Evolutionary conservation across 2,113 vertebrate genomes (phyloP), one percentile per base, ranked within the genome.

Genomic region (Myxocyprinus asiaticus): DNA sequence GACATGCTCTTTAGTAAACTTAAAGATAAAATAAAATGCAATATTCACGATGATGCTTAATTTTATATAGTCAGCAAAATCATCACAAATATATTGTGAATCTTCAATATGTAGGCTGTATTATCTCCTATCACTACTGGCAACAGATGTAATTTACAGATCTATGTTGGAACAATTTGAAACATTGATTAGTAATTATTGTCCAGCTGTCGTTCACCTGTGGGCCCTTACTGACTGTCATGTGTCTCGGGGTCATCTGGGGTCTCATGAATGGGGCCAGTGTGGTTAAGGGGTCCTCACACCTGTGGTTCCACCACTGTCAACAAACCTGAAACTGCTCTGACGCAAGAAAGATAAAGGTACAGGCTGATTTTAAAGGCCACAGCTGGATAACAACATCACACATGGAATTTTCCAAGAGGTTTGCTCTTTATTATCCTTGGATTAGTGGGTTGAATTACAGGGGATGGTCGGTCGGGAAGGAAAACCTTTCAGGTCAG

Each of bases 291-390:
- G 7, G 50, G 12, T 7, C 43, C 22, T 14, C 7, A 48, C 84
- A 87, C 79, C 81, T 85, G 86, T 78, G 85, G 42, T 82, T 68
- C 75, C 61, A 7, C 12, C 9, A 47, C 53, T 63, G 47, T 67
- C 47, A 43, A 73, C 43, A 22, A 15, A 62, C 17, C 33, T 15
- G 9, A 70, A 71, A 51, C 51, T 43, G 22, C 78, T 5, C 5
- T 59, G 62, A 67, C 17, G 51, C 51, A 80, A 9, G 56, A 3
- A 7, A 45, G 55, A 58, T 47, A 4, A 42, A 72, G 55, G 69
- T 59, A 72, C 69, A 59, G 53, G 9, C n/a, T 6, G 9, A 59
- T 17, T n/a, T 45, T 59, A 17, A 72, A 72, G 43, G n/a, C 69
- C 69, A 59, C 69, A 72, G 69, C 53, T 72, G 55, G 43, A 3